Percentiles rank a stretch among this genome's conserved stretches.
These are phyloP conservation scores for Callospermophilus lateralis DNA, from an alignment of 2,113 vertebrate species.

Conservation along the genomic window DNA sequence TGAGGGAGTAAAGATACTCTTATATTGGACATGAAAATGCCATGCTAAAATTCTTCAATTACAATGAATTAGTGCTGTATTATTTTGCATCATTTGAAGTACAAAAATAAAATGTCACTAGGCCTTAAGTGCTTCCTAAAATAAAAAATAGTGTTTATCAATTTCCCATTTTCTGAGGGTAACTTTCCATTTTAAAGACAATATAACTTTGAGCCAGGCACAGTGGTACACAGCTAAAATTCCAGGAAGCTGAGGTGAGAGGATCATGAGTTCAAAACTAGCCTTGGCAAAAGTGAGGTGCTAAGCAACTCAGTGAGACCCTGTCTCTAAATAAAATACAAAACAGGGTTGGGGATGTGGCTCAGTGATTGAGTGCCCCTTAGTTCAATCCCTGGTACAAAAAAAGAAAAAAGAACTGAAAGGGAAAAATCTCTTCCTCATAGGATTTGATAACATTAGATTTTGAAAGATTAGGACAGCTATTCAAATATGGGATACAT, in stretches of 20 bases:
- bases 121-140: conserved; percentile 61
- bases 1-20: background rate
- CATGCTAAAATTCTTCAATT: conserved; percentile 68
- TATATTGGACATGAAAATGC: conserved; percentile 57
- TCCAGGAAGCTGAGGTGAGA: no score
- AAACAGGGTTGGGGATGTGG: no score
- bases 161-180: conserved; percentile 70
- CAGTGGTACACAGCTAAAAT: no score
- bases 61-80: conserved; percentile 25
- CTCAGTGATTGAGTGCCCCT: no score
- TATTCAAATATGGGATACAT: background rate
- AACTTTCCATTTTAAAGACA: conserved; percentile 44
- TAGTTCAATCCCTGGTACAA: no score
- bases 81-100: conserved; percentile 66
- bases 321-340: no score
- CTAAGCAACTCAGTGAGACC: no score
- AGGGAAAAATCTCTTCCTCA: conserved; percentile 59
- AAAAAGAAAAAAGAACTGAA: conserved; percentile 54
- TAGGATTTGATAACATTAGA: conserved; percentile 66
- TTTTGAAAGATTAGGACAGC: conserved; percentile 10
- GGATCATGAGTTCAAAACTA: no score
- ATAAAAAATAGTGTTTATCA: conserved; percentile 58
- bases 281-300: no score
- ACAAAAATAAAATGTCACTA: conserved; percentile 65
- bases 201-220: conserved; percentile 41